Evolutionary conservation across 2,888 invertebrate genomes (phyloP).

Genomic region (Nesidiocoris tenuis): DNA sequence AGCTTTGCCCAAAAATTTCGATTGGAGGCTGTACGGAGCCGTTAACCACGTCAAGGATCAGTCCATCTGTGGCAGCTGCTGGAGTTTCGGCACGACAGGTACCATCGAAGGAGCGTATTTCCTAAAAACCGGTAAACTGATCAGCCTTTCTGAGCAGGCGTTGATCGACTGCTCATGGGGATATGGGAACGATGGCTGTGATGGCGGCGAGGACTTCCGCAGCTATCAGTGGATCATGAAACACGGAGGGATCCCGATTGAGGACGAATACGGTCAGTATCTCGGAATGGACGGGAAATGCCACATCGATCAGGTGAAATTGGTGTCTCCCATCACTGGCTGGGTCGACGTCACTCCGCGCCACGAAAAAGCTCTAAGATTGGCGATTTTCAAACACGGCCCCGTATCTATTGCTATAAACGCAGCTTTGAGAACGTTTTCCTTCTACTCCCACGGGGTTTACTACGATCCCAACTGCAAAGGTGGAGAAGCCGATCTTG

Average conservation of each 20-base stretch:
- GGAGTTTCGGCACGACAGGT: slow-evolving; percentile 94
- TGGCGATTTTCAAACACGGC: slow-evolving; percentile 83
- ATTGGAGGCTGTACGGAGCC: slow-evolving; percentile 90
- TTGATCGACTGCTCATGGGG: slow-evolving; percentile 96
- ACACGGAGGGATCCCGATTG: slow-evolving; percentile 82
- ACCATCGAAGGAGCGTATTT: slow-evolving; percentile 90
- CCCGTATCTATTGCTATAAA: slow-evolving; percentile 90
- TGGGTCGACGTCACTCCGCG: slow-evolving; percentile 88
- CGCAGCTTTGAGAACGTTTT: slow-evolving; percentile 83
- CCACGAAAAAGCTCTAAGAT: slow-evolving; percentile 69
- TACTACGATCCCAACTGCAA: slow-evolving; percentile 82
- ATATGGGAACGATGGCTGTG: slow-evolving; percentile 93
- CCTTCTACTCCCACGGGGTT: slow-evolving; percentile 93
- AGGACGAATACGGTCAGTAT: slow-evolving; percentile 89
- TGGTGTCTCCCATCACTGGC: slow-evolving; percentile 73
- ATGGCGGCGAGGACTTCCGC: slow-evolving; percentile 95
- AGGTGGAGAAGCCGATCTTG: slow-evolving; percentile 74
- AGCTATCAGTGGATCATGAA: slow-evolving; percentile 91
- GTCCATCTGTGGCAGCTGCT: slow-evolving; percentile 95
- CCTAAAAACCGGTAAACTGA: slow-evolving; percentile 74
- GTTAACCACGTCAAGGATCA: slow-evolving; percentile 96
- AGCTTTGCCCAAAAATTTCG: slow-evolving; percentile 71
- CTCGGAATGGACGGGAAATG: slow-evolving; percentile 75
- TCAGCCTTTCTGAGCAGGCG: slow-evolving; percentile 87
- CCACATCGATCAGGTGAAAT: slow-evolving; percentile 70